Conservation (phyloP, 2,888 invertebrate species). For the Phlogophora meticulosa region DNA sequence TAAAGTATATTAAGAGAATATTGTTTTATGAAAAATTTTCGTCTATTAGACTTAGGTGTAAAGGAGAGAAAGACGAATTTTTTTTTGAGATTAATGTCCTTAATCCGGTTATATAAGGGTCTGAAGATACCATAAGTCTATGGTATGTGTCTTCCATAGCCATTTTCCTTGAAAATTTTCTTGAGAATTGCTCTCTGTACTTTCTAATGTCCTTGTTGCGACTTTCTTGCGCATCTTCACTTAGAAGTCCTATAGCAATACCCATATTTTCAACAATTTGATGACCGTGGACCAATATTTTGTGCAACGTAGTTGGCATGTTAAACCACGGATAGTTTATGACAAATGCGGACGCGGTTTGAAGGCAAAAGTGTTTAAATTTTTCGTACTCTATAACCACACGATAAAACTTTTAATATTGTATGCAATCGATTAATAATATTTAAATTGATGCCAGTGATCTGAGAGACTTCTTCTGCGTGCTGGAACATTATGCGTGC, state of each 20-base stretch:
- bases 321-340: constrained; percentile 25
- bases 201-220: constrained; percentile 9
- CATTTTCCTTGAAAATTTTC: constrained; percentile 17
- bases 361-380: constrained; percentile 18
- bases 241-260: constrained; percentile 19
- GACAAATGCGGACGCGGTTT: constrained; percentile 25
- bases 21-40: too few species aligned
- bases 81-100: too few species aligned
- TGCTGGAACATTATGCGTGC: constrained; percentile 38
- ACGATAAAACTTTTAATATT: constrained; percentile 34
- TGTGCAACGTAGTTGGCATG: constrained; percentile 27
- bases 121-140: constrained; percentile 15
- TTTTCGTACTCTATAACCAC: constrained; percentile 12
- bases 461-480: too few species aligned
- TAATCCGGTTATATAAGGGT: too few species aligned
- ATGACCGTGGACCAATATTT: constrained; percentile 26
- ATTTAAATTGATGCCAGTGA: constrained; percentile 37
- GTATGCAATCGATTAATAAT: constrained; percentile 38
- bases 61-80: too few species aligned
- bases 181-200: constrained; percentile 15
- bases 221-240: constrained; percentile 19
- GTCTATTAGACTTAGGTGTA: too few species aligned
- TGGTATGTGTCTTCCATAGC: constrained; percentile 19
- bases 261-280: constrained; percentile 20
- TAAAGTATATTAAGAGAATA: too few species aligned